A percentile compares a stretch with the other conserved stretches of the same genome.
Evolutionary conservation across 2,888 invertebrate genomes (phyloP).

Genomic region (Priapulus caudatus): DNA sequence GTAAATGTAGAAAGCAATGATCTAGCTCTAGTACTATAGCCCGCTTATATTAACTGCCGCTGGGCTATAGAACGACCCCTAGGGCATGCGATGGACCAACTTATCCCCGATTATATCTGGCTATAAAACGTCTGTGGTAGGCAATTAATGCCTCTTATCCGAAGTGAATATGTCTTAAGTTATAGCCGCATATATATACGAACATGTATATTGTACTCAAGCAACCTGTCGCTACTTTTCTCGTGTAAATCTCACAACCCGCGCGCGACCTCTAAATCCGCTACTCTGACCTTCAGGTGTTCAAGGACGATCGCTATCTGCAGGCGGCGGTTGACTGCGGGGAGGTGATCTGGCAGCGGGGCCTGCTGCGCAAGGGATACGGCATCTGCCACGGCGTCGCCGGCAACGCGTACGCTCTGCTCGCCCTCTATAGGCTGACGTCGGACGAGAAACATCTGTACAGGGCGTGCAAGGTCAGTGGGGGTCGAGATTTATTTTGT

Average conservation of each 20-base stretch:
- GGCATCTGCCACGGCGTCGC: constrained; percentile 77
- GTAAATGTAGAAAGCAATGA: too few species aligned
- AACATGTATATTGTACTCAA: too few species aligned
- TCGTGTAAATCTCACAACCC: too few species aligned
- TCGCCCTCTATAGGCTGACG: constrained; percentile 63
- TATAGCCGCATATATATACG: neutral
- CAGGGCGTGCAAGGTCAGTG: constrained; percentile 46
- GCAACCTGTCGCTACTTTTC: too few species aligned
- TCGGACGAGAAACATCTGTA: constrained; percentile 58
- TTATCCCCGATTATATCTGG: too few species aligned
- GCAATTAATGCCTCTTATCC: too few species aligned
- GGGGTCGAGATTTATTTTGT: neutral
- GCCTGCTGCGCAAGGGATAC: constrained; percentile 67
- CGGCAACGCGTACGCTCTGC: constrained; percentile 73
- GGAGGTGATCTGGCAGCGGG: constrained; percentile 66
- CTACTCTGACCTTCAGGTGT: constrained; percentile 49
- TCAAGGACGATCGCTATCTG: constrained; percentile 54
- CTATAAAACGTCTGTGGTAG: too few species aligned
- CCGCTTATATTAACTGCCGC: too few species aligned
- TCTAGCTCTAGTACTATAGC: too few species aligned
- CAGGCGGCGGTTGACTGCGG: constrained; percentile 55
- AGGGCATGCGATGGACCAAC: too few species aligned
- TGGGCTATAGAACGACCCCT: too few species aligned
- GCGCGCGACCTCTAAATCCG: too few species aligned
- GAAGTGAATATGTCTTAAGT: neutral